Evolutionary conservation across 37 sponge, comb jelly and placozoan species (phyloP), one percentile per base, ranked within the genome.

Genomic region (Beroe forskalii): DNA sequence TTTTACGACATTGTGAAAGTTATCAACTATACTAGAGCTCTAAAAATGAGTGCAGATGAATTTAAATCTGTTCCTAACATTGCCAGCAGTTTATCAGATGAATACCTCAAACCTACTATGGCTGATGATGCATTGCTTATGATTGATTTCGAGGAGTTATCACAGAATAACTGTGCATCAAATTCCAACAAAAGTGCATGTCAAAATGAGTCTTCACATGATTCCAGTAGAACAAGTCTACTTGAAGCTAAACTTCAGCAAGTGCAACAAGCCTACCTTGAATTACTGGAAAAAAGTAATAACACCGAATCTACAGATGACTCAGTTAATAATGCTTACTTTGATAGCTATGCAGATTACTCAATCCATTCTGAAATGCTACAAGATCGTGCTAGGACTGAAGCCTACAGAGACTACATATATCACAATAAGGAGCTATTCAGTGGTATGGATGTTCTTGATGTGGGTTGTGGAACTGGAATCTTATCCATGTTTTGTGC

Each of bases 341-440:
- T 80, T 80, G 86, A 80, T 32, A 80, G 86, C 55, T 80, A 80
- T 41, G 86, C 86, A 30, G 86, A 80, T 43, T 80, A 80, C 86
- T 27, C 55, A 25, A 80, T 80, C 3, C 86, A 80, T 43, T 20
- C 44, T 20, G 55, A 80, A 44, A 80, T 80, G 86, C 30, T 80
- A 28, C 44, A 44, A n/a, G 86, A 80, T 38, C 37, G 40, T 42
- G 86, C 40, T 23, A 23, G 86, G 2, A 80, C 86, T 38, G 86
- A 80, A 37, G 86, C 86, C 3, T 80, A 80, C 86, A 41, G 86
- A 44, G 86, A 80, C 31, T 80, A 80, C 86, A 80, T 80, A 12
- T 80, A 80, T 37, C 28, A 80, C 6, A 80, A 80, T 30, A 41
- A 12, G 3, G 55, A 41, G 0, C 4, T 80, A 8, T 80, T 80